Evolutionary conservation across 2,888 invertebrate genomes (phyloP), one percentile per base, ranked within the genome.

Genomic region (Argyresthia albistria): DNA sequence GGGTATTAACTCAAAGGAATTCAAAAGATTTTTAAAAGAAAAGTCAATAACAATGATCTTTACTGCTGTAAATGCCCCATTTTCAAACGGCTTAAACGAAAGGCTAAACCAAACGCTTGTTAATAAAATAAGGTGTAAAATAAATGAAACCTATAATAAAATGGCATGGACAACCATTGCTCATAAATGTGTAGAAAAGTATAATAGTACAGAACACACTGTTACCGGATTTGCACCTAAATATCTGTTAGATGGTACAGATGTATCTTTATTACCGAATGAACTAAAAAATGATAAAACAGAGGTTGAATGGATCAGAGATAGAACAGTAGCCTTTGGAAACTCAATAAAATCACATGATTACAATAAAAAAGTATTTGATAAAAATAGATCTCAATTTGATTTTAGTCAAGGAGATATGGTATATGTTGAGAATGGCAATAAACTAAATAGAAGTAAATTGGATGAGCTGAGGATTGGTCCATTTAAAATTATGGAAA

Each of bases 101-200:
- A 58, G 62, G 54, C 45, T 68, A 46, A 60, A 59, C 35, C 63
- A 66, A 58, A 61, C 65, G 7, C 16, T 64, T 35, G 58, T 64
- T 0, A 66, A 69, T 54, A 65, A 65, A 56, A 66, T 64, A 0
- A 57, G 64, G 53, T 65, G 65, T 50, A 60, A 55, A 52, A 59
- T 65, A 48, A 66, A 66, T 53, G 63, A 65, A 57, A 51, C 51
- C 11, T 48, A 56, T 0, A 55, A 54, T 12, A 64, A 54, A 54
- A 56, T 6, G 36, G 60, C 65, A 12, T 67, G 64, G 65, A 62
- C 65, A 43, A 67, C 65, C 9, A 60, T 68, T 50, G 66, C 65
- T 9, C 60, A 61, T 1, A 43, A 62, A 43, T 68, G 64, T 58
- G 56, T 59, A 11, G 9, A 60, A 37, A 65, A 58, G 55, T 66